Conservation (phyloP, 2,888 invertebrate genomes). For the Temnothorax unifasciatus region DNA sequence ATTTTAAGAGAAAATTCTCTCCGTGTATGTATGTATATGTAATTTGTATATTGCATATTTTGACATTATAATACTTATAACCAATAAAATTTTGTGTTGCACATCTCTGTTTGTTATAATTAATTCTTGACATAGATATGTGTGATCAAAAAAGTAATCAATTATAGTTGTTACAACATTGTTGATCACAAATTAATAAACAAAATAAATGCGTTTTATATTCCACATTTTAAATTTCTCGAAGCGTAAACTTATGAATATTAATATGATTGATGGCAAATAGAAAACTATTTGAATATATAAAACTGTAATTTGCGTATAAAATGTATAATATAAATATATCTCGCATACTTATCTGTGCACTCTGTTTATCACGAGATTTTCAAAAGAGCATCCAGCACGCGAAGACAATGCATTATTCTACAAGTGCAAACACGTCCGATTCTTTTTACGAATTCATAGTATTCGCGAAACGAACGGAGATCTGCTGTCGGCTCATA, state of each 20-base stretch:
- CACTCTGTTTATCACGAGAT: not conserved
- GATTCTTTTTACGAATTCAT: slow-evolving; percentile 44
- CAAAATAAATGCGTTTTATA: not conserved
- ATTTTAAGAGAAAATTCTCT: too few species aligned
- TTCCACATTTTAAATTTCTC: not conserved
- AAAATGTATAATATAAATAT: not conserved
- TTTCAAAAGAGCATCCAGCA: not conserved
- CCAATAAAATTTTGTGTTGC: not conserved
- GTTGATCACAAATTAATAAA: not conserved
- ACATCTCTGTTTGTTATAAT: not conserved
- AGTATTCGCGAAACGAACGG: slow-evolving; percentile 35
- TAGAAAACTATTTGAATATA: not conserved
- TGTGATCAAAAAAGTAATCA: not conserved
- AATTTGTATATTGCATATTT: not conserved
- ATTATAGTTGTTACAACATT: not conserved
- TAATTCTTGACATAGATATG: not conserved
- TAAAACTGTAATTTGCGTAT: not conserved
- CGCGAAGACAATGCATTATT: slow-evolving; percentile 37
- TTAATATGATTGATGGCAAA: not conserved
- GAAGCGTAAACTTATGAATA: not conserved
- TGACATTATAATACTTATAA: slow-evolving; percentile 11
- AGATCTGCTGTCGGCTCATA: slow-evolving; percentile 49
- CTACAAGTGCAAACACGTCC: slow-evolving; percentile 34
- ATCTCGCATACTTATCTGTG: not conserved
- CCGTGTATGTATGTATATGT: too few species aligned